Evolutionary conservation across 2,113 vertebrate species (phyloP).

Genomic region (Scatophagus argus): DNA sequence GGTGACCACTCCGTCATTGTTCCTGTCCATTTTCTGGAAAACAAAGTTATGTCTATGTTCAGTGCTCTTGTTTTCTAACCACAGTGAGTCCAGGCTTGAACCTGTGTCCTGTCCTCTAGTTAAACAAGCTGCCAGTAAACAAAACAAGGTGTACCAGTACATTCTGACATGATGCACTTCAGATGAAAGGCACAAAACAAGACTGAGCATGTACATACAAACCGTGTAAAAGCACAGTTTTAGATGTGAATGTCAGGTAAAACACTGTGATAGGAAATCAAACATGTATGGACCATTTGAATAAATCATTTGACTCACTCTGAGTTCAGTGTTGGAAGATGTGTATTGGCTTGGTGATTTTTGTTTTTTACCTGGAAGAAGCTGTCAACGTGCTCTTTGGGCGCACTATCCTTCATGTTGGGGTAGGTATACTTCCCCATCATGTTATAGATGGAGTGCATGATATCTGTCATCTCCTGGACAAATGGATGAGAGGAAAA

Average conservation of each 20-base stretch:
- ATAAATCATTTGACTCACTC: too few species aligned
- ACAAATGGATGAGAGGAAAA: conserved; percentile 30
- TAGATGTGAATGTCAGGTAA: too few species aligned
- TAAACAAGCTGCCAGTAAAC: neutral
- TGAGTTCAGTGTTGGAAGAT: neutral
- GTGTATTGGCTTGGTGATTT: neutral
- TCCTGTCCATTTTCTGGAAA: conserved; percentile 95
- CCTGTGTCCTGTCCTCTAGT: neutral
- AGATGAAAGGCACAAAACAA: neutral
- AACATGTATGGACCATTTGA: neutral
- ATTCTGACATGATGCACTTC: neutral
- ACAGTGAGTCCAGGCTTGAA: neutral
- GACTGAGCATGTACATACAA: neutral
- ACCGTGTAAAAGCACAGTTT: neutral
- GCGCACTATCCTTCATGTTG: conserved; percentile 88
- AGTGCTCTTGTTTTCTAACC: neutral
- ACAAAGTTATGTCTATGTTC: neutral
- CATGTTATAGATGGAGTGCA: conserved; percentile 97
- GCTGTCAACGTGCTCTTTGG: conserved; percentile 92
- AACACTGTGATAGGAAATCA: neutral
- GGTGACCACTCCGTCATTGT: conserved; percentile 94
- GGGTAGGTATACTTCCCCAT: conserved; percentile 96
- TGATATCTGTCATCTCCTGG: conserved; percentile 97
- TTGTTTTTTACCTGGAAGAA: conserved; percentile 91
- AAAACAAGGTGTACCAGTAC: neutral